Evolutionary conservation across 2,797 vertebrate genomes (phyloP).

Genomic region (Malurus leucopterus): DNA sequence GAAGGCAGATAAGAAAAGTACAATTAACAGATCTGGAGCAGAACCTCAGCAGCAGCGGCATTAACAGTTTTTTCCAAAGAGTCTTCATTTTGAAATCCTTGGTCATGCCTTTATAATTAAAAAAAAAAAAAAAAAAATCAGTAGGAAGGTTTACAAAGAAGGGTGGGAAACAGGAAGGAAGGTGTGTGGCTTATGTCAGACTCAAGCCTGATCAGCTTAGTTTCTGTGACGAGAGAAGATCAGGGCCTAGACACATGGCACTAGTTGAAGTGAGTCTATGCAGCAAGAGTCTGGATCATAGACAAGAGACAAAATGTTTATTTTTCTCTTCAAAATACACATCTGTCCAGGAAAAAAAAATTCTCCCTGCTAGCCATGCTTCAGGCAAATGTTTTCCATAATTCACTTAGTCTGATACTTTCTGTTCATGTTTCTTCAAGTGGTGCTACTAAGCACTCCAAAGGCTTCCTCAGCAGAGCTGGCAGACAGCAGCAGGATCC

Average conservation of each 20-base stretch:
- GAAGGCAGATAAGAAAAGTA: not conserved
- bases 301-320: not conserved
- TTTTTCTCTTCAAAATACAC: not conserved
- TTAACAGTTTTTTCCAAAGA: not conserved
- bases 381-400: not conserved
- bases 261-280: not conserved
- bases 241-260: fast-evolving
- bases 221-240: not conserved
- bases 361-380: not conserved
- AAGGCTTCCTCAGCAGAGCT: not conserved
- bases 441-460: not conserved
- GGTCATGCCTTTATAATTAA: fast-evolving
- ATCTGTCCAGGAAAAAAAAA: not conserved
- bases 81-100: not conserved
- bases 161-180: not conserved
- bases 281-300: not conserved
- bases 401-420: not conserved
- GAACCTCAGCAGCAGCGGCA: not conserved
- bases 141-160: not conserved
- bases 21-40: not conserved
- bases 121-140: not conserved
- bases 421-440: not conserved
- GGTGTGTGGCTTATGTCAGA: not conserved
- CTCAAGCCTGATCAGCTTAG: not conserved
- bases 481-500: not conserved